These are phyloP conservation scores for Cylas formicarius DNA, from an alignment of 1,140 invertebrate genomes.

Conservation along the genomic window DNA sequence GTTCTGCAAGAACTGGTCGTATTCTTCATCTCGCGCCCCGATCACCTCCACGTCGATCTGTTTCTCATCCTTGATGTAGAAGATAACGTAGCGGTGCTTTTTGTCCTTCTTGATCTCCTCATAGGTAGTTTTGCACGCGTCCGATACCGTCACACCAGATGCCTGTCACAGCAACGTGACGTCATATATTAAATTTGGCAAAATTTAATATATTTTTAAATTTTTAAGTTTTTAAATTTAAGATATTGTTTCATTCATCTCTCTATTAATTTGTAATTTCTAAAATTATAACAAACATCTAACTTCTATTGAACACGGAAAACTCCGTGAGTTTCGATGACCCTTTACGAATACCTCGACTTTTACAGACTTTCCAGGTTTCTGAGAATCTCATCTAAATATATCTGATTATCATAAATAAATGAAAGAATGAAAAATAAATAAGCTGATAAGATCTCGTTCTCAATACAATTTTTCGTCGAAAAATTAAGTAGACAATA, in stretches of 20 bases:
- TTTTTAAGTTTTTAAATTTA: neutral
- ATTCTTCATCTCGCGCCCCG: constrained; percentile 77
- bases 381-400: no score
- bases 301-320: neutral
- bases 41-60: constrained; percentile 88
- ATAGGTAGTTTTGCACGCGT: constrained; percentile 89
- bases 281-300: neutral
- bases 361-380: no score
- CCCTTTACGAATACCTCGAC: no score
- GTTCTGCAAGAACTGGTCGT: constrained; percentile 84
- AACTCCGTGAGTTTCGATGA: constrained; percentile 5
- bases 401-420: no score
- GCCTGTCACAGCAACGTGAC: constrained; percentile 57
- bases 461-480: no score
- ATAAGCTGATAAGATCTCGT: no score
- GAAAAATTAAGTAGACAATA: no score
- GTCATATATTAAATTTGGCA: neutral
- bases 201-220: constrained; percentile 10
- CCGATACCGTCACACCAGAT: constrained; percentile 91
- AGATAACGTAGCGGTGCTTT: constrained; percentile 93
- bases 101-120: constrained; percentile 97
- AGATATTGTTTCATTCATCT: neutral
- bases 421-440: no score
- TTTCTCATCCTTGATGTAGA: constrained; percentile 90
- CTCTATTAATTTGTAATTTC: neutral